phyloP scores from a whole-genome alignment of 2,797 vertebrate genomes.

The Danio albolineatus region DNA sequence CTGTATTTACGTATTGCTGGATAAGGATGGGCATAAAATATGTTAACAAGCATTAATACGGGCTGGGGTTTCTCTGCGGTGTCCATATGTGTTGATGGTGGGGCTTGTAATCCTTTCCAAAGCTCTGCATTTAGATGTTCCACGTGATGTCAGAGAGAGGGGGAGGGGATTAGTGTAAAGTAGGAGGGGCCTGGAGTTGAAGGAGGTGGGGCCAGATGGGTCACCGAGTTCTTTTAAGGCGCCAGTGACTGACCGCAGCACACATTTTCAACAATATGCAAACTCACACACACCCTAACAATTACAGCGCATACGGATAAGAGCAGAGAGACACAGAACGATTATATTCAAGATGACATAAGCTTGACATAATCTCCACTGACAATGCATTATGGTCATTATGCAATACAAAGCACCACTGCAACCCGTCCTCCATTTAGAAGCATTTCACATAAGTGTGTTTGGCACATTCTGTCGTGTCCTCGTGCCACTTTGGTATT shows the following conservation, averaged over 20 bases:
- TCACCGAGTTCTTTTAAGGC: slow-evolving; percentile 5
- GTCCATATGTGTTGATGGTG: not conserved
- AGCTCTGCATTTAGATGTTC: not conserved
- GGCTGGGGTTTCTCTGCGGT: not conserved
- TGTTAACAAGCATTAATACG: not conserved
- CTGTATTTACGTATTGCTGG: not conserved
- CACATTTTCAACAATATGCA: not conserved
- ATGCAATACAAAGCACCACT: not conserved
- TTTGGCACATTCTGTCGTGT: not conserved
- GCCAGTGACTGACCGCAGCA: slow-evolving; percentile 10
- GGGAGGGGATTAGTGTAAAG: not conserved
- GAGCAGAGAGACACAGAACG: not conserved
- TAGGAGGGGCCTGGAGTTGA: not conserved
- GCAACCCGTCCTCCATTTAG: not conserved
- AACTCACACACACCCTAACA: not conserved
- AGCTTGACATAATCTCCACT: slow-evolving; percentile 10
- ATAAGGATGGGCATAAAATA: not conserved
- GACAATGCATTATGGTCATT: slow-evolving; percentile 10
- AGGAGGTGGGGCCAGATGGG: not conserved
- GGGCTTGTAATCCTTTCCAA: slow-evolving; percentile 5
- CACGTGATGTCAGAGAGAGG: slow-evolving; percentile 4
- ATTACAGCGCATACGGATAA: not conserved
- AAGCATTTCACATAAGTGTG: not conserved
- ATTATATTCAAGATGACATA: not conserved
- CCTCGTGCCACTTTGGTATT: not conserved